These are phyloP conservation scores for Bovichtus diacanthus DNA, from an alignment of 2,797 vertebrate species.

Conservation along the genomic window DNA sequence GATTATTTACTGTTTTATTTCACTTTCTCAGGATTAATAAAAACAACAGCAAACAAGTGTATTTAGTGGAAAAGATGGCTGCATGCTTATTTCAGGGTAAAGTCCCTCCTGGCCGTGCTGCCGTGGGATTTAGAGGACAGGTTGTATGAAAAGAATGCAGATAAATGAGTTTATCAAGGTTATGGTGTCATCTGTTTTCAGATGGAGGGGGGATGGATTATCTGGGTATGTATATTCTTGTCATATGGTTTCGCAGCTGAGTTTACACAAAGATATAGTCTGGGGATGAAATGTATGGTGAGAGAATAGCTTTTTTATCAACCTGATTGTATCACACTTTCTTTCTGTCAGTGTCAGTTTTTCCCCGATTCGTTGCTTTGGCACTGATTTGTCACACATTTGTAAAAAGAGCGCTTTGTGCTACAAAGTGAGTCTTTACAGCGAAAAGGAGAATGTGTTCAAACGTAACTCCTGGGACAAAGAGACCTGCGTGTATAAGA, in stretches of 20 bases:
- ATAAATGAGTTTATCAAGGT: slow-evolving; percentile 58
- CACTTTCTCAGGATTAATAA: slow-evolving; percentile 97
- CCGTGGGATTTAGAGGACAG: slow-evolving; percentile 54
- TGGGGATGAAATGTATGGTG: slow-evolving; percentile 32
- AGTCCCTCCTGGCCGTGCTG: slow-evolving; percentile 61
- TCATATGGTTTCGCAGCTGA: slow-evolving; percentile 43
- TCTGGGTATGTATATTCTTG: slow-evolving; percentile 57
- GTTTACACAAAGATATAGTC: slow-evolving; percentile 48
- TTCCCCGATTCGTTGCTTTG: slow-evolving; percentile 29
- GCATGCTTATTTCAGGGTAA: slow-evolving; percentile 45
- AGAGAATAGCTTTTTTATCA: slow-evolving; percentile 66
- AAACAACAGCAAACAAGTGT: slow-evolving; percentile 60
- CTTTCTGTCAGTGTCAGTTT: slow-evolving; percentile 28
- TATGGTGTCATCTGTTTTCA: slow-evolving; percentile 34
- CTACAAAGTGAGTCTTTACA: slow-evolving; percentile 58
- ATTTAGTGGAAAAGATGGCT: slow-evolving; percentile 67
- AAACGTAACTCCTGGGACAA: slow-evolving; percentile 4
- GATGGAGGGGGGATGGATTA: slow-evolving; percentile 52
- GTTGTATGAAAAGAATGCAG: slow-evolving; percentile 43
- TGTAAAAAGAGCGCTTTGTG: slow-evolving; percentile 81
- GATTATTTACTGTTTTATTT: slow-evolving; percentile 91
- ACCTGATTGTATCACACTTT: slow-evolving; percentile 55
- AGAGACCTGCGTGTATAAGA: neutral
- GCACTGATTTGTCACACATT: slow-evolving; percentile 38
- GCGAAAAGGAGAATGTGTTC: slow-evolving; percentile 7